phyloP scores from a whole-genome alignment of 2,797 vertebrate genomes.

The Protonibea diacanthus region DNA sequence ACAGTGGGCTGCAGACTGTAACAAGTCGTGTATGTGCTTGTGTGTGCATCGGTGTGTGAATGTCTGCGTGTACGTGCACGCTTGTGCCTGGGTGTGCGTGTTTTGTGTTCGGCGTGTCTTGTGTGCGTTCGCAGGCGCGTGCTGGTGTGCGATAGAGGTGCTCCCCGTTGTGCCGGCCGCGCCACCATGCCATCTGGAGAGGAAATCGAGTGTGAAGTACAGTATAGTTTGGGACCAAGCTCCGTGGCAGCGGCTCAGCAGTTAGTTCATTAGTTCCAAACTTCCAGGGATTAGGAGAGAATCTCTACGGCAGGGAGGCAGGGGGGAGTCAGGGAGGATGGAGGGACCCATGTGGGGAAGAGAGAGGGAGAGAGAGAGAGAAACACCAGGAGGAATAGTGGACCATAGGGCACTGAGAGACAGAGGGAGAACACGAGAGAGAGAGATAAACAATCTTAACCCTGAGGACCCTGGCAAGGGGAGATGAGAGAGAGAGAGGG shows the following conservation, averaged over 20 bases:
- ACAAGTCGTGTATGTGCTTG: conserved; percentile 34
- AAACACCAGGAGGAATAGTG: conserved; percentile 75
- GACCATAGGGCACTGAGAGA: conserved; percentile 76
- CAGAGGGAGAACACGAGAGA: conserved; percentile 76
- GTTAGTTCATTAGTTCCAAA: conserved; percentile 99
- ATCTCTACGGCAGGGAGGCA: conserved; percentile 90
- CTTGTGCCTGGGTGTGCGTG: conserved; percentile 50
- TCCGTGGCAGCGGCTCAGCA: conserved; percentile 97
- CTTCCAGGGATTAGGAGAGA: conserved; percentile 95
- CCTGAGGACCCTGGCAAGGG: conserved; percentile 72
- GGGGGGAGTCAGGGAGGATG: conserved; percentile 87
- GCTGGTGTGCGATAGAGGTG: conserved; percentile 86
- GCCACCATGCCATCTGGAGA: conserved; percentile 99
- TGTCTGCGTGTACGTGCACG: conserved; percentile 27
- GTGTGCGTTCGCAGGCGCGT: conserved; percentile 66
- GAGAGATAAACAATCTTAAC: conserved; percentile 85
- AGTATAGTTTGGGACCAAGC: conserved; percentile 99
- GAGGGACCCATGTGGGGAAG: conserved; percentile 79
- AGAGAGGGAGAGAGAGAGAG: conserved; percentile 66
- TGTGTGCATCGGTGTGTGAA: conserved; percentile 28
- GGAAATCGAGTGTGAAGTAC: conserved; percentile 99
- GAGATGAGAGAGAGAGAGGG: conserved; percentile 68
- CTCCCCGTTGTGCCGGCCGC: conserved; percentile 91
- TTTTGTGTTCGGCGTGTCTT: conserved; percentile 17
- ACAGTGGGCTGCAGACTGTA: conserved; percentile 80